Percentiles rank a stretch among this genome's conserved stretches.
Conservation (phyloP, 2,888 invertebrate genomes). For the Gortyna flavago region DNA sequence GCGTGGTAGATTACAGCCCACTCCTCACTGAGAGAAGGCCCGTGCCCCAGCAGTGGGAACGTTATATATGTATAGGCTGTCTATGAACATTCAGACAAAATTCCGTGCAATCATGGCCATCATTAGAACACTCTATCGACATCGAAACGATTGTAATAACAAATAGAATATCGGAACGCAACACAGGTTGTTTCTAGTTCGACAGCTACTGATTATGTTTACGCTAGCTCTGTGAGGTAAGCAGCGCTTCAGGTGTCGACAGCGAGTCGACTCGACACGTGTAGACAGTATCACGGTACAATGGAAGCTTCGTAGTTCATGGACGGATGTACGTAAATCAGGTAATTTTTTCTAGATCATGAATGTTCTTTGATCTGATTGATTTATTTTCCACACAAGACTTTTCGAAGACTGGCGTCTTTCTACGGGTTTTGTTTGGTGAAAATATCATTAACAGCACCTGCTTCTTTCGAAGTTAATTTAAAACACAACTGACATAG, state of each 20-base stretch:
- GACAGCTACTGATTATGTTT: conserved; percentile 56
- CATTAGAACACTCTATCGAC: background rate
- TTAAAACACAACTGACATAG: background rate
- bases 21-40: too few relatives aligned
- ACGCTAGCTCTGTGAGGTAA: conserved; percentile 31
- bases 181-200: conserved; percentile 41
- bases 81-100: background rate
- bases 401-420: background rate
- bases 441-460: background rate
- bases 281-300: conserved; percentile 11
- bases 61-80: too few relatives aligned
- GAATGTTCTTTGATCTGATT: conserved; percentile 19
- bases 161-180: conserved; percentile 47
- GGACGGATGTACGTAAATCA: background rate
- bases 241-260: conserved; percentile 42
- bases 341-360: background rate
- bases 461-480: background rate
- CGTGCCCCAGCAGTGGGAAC: too few relatives aligned
- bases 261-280: conserved; percentile 14
- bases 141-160: conserved; percentile 25
- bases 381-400: background rate
- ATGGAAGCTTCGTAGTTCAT: conserved; percentile 6
- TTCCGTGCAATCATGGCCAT: background rate
- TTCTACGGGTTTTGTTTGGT: background rate
- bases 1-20: too few relatives aligned